A percentile compares a stretch with the other conserved stretches of the same genome.
Evolutionary conservation across 2,888 invertebrate genomes (phyloP).

Genomic region (Cheilosia soror): DNA sequence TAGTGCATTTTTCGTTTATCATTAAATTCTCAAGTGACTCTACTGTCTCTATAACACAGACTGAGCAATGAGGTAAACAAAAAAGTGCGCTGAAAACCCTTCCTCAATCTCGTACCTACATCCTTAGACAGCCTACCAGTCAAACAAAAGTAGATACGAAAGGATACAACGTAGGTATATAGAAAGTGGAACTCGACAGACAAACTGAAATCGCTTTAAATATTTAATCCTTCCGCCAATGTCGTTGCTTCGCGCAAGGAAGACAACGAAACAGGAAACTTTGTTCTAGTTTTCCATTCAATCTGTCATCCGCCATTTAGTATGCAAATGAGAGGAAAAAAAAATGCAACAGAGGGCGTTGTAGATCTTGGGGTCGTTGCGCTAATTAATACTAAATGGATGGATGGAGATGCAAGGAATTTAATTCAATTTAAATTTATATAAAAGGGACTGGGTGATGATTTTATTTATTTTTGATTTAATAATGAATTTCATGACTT

Average conservation of each 20-base stretch:
- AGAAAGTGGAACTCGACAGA: not conserved
- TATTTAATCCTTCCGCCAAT: constrained; percentile 24
- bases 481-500: constrained; percentile 58
- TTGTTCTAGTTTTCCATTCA: constrained; percentile 42
- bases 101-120: not conserved
- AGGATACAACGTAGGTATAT: not conserved
- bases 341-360: constrained; percentile 15
- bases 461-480: not conserved
- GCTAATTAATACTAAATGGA: constrained; percentile 46
- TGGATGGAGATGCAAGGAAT: constrained; percentile 4
- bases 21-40: constrained; percentile 15
- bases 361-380: constrained; percentile 21
- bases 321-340: constrained; percentile 41
- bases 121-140: constrained; percentile 3
- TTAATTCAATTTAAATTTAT: constrained; percentile 42
- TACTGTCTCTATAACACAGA: constrained; percentile 14
- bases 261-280: constrained; percentile 1
- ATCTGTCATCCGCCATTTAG: constrained; percentile 38
- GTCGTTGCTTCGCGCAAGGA: constrained; percentile 6
- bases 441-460: not conserved
- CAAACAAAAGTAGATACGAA: constrained; percentile 7
- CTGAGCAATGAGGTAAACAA: not conserved
- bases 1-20: not conserved
- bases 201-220: constrained; percentile 12
- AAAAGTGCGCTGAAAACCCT: not conserved